Evolutionary conservation across 2,888 invertebrate genomes (phyloP).

Genomic region (Graphium colonna): DNA sequence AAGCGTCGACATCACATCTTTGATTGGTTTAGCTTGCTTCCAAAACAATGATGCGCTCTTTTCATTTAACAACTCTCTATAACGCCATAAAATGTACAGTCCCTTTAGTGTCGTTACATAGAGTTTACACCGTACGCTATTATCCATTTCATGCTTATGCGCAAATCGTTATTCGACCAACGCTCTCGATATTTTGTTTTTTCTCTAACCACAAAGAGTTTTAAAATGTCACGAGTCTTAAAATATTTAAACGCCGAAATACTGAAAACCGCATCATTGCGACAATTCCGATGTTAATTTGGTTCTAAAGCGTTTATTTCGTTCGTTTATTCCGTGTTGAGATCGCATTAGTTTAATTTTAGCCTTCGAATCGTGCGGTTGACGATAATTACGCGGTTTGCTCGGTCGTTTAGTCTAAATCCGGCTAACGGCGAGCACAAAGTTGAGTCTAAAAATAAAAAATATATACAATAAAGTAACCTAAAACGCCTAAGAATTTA

Average conservation of each 20-base stretch:
- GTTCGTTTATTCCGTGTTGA: slow-evolving; percentile 54
- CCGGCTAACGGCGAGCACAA: slow-evolving; percentile 32
- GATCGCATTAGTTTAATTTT: slow-evolving; percentile 62
- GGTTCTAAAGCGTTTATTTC: slow-evolving; percentile 38
- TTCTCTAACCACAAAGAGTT: neutral
- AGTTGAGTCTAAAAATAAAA: slow-evolving; percentile 33
- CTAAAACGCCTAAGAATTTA: no score
- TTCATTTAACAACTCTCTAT: no score
- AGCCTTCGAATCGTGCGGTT: slow-evolving; percentile 52
- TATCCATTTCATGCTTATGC: no score
- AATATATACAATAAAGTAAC: no score
- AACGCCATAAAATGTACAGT: no score
- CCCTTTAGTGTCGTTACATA: no score
- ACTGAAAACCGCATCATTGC: slow-evolving; percentile 30
- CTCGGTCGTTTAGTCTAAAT: slow-evolving; percentile 55
- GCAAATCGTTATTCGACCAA: no score
- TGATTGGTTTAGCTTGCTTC: no score
- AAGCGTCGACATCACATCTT: no score
- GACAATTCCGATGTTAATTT: slow-evolving; percentile 35
- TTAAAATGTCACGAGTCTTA: neutral
- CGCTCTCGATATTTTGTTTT: neutral
- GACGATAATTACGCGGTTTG: slow-evolving; percentile 63
- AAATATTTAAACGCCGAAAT: slow-evolving; percentile 8
- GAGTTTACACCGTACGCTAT: no score
- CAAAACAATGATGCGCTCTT: no score